A percentile compares a stretch with the other conserved stretches of the same genome.
These are phyloP conservation scores for Steinernema khuongi DNA, from an alignment of 1,140 invertebrate species.

Conservation along the genomic window DNA sequence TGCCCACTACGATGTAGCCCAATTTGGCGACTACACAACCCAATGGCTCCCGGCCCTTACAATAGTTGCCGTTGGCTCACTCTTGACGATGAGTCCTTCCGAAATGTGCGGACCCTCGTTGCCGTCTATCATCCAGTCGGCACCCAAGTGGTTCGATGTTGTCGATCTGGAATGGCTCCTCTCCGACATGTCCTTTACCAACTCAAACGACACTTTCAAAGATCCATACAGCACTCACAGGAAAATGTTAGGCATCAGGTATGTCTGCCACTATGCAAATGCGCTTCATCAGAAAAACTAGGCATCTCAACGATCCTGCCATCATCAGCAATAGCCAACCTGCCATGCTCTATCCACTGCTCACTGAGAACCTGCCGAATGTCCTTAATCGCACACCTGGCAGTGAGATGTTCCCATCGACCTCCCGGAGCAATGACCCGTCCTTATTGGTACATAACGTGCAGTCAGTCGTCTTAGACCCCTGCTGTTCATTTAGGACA, in stretches of 20 bases:
- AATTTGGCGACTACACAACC: background rate
- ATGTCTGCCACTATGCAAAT: background rate
- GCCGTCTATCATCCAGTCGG: background rate
- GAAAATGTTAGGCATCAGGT: background rate
- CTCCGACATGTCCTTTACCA: slow-evolving; percentile 3
- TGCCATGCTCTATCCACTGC: background rate
- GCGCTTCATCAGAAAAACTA: background rate
- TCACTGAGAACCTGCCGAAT: slow-evolving; percentile 4
- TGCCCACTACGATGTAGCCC: background rate
- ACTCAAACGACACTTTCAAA: background rate
- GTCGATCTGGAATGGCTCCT: background rate
- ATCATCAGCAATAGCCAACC: background rate
- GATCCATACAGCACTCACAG: background rate
- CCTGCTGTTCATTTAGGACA: slow-evolving; percentile 42
- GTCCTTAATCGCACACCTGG: background rate
- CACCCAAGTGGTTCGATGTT: background rate
- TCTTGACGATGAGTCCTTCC: background rate
- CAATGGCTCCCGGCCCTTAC: background rate
- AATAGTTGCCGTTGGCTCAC: background rate
- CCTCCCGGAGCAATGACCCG: slow-evolving; percentile 16
- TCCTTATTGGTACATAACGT: slow-evolving; percentile 20
- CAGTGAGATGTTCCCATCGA: background rate
- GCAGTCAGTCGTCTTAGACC: background rate
- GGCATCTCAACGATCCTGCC: background rate
- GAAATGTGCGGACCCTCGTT: background rate